A percentile compares a stretch with the other conserved stretches of the same genome.
These are phyloP conservation scores for Bolinopsis microptera DNA, from an alignment of 37 sponge, comb jelly and placozoan species.

Conservation along the genomic window DNA sequence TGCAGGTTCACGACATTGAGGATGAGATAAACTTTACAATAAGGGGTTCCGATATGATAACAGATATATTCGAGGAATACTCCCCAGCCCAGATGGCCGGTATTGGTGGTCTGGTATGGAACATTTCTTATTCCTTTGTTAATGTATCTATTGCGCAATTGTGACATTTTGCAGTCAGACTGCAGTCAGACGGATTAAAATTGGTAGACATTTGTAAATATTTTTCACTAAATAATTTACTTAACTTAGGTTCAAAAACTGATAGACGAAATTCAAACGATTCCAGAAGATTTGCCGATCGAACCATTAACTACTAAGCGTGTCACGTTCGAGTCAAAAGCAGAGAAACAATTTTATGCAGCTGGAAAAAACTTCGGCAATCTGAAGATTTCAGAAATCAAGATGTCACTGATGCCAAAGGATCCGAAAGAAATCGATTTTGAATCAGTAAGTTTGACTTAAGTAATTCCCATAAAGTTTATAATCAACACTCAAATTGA, in stretches of 20 bases:
- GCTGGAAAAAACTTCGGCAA: constrained; percentile 17
- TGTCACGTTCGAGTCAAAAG: not conserved
- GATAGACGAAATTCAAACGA: constrained; percentile 46
- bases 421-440: constrained; percentile 2
- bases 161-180: no score
- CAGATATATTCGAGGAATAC: constrained; percentile 27
- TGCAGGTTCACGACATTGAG: constrained; percentile 35
- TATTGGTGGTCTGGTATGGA: constrained; percentile 1
- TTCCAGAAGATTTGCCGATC: constrained; percentile 6
- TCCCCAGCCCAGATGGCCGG: constrained; percentile 39
- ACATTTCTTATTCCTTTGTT: no score
- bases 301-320: constrained; percentile 16
- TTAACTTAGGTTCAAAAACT: constrained; percentile 25
- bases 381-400: not conserved
- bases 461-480: no score
- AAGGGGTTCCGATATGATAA: not conserved
- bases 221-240: no score
- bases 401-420: not conserved
- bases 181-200: no score
- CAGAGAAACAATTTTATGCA: not conserved
- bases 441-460: constrained; percentile 36
- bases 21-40: constrained; percentile 55
- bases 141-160: no score
- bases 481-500: no score
- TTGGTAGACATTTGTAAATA: no score